Base-by-base conservation (phyloP, 2,797 vertebrate genomes). In the Gallinago solitaria region DNA sequence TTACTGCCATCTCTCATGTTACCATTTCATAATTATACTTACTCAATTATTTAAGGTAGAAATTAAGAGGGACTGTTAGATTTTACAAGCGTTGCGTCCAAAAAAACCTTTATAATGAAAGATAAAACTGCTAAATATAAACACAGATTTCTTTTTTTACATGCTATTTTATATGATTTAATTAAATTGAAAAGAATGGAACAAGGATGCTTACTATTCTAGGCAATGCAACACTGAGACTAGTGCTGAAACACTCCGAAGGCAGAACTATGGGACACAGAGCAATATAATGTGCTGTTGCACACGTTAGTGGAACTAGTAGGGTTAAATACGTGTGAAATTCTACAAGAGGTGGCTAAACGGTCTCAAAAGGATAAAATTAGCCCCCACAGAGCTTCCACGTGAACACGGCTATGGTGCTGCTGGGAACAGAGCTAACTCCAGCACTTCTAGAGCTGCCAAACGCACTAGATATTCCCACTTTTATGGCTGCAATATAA, bases 321-420 rank as follows among this genome's bases (percentile, higher is more conserved):
- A 27, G 16, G 53, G 41, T n/a, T 59, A 88, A 93, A 93, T 18
- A n/a, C 47, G 50, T 9, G 24, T 61, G 90, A 94, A 90, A 88
- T 89, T 90, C 63, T 84, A 25, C 35, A 89, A 61, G 16, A 70
- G 24, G 39, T 28, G 11, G 56, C 30, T 89, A 93, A 89, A 83
- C 60, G 56, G 79, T 87, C 86, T 53, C 67, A 67, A 47, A 89
- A 59, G 20, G 56, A 77, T 45, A 95, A 90, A 94, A 93, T 89
- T 80, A 87, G 60, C 32, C 90, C 27, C 47, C 37, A 35, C 8
- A 32, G 59, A 47, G 41, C 50, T 65, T 89, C 30, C 17, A 50
- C 56, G 32, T 64, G 35, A 93, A 70, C 8, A 3, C 37, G 59
- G 74, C 33, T 70, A 45, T 13, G 59, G 59, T 67, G n/a, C 47